Conservation (phyloP, 1,140 invertebrate species). For the Drosophila sp. region DNA sequence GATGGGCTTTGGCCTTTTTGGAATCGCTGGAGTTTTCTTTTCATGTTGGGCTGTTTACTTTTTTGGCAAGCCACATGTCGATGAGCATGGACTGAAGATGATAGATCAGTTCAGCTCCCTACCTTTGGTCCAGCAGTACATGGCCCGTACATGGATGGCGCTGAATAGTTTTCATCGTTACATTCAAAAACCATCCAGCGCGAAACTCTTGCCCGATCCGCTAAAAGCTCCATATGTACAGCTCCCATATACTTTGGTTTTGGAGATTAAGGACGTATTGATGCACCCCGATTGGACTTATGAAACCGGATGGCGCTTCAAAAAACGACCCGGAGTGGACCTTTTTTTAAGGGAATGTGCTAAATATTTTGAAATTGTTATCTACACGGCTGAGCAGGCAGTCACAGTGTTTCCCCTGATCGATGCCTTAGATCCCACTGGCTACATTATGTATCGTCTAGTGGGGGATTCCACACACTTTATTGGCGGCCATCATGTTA, state of each 20-base stretch:
- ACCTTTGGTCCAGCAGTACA: slow-evolving; percentile 88
- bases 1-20: slow-evolving; percentile 84
- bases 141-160: slow-evolving; percentile 89
- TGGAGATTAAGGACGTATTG: slow-evolving; percentile 98
- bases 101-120: slow-evolving; percentile 91
- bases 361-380: slow-evolving; percentile 97
- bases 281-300: slow-evolving; percentile 99
- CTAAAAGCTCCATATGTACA: slow-evolving; percentile 96
- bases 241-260: slow-evolving; percentile 97
- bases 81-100: slow-evolving; percentile 89
- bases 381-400: slow-evolving; percentile 97
- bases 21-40: slow-evolving; percentile 83
- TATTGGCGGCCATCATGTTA: slow-evolving; percentile 96
- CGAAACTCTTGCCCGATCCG: slow-evolving; percentile 97
- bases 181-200: slow-evolving; percentile 96
- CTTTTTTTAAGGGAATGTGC: slow-evolving; percentile 95
- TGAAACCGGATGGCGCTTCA: slow-evolving; percentile 91
- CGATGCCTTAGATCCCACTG: slow-evolving; percentile 95
- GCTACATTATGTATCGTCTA: slow-evolving; percentile 93
- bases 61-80: slow-evolving; percentile 88
- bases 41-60: slow-evolving; percentile 86
- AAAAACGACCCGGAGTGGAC: slow-evolving; percentile 98
- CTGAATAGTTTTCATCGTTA: slow-evolving; percentile 91
- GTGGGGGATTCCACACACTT: slow-evolving; percentile 98
- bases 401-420: slow-evolving; percentile 96